These are phyloP conservation scores for Rhagonycha fulva DNA, from an alignment of 2,888 invertebrate genomes.

Conservation along the genomic window DNA sequence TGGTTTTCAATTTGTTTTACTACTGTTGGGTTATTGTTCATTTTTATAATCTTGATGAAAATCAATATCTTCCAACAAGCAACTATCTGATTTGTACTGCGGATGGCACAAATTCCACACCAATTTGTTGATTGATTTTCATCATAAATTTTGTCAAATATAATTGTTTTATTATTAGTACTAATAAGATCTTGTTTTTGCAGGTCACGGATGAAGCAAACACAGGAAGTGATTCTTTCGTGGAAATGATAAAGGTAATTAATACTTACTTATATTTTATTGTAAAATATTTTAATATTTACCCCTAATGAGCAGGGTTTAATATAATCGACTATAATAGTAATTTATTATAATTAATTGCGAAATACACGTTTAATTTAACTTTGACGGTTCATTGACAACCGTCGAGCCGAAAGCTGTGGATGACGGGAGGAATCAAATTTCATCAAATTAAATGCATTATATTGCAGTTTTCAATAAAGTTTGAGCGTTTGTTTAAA, in stretches of 20 bases:
- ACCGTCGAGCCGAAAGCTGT: neutral
- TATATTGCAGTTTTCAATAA: slow-evolving; percentile 10
- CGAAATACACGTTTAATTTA: neutral
- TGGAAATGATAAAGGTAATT: neutral
- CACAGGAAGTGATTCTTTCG: too few species aligned
- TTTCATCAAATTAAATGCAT: neutral
- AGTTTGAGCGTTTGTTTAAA: slow-evolving; percentile 8
- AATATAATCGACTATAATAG: neutral
- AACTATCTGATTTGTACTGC: neutral
- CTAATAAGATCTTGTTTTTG: too few species aligned
- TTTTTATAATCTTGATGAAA: neutral
- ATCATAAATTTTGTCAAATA: too few species aligned
- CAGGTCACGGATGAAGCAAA: too few species aligned
- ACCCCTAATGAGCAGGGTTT: neutral
- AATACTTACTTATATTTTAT: too few species aligned
- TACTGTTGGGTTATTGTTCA: neutral
- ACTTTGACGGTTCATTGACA: neutral
- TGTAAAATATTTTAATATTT: neutral
- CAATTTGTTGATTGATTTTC: too few species aligned
- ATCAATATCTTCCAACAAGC: neutral
- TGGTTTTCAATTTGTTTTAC: neutral
- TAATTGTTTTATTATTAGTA: too few species aligned
- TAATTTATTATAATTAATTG: neutral
- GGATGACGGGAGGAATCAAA: neutral
- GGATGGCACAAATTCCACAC: neutral